phyloP scores from a whole-genome alignment of 2,888 invertebrate species.

The Nysson spinosus region DNA sequence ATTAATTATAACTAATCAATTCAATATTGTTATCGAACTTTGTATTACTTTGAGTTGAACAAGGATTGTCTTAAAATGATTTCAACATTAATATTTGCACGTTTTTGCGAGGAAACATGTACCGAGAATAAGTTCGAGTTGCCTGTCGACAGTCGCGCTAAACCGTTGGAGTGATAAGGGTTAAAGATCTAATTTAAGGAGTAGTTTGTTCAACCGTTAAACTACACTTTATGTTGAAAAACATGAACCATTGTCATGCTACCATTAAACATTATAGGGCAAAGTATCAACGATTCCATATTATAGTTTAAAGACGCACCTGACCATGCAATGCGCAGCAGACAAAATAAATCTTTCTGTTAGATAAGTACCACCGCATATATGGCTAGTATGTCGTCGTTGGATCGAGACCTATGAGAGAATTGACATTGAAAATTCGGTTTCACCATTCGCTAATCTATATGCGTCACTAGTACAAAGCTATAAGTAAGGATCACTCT shows the following conservation, averaged over 20 bases:
- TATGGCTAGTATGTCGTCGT: slow-evolving; percentile 58
- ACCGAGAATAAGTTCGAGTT: too few relatives aligned
- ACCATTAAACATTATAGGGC: slow-evolving; percentile 44
- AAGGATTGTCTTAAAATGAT: too few relatives aligned
- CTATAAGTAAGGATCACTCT: slow-evolving; percentile 22
- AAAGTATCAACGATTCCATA: slow-evolving; percentile 18
- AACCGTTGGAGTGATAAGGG: too few relatives aligned
- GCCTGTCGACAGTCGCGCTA: too few relatives aligned
- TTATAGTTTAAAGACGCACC: slow-evolving; percentile 58
- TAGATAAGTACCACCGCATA: slow-evolving; percentile 70
- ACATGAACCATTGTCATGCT: slow-evolving; percentile 8
- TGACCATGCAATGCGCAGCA: slow-evolving; percentile 72
- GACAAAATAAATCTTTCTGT: slow-evolving; percentile 66
- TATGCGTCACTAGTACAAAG: slow-evolving; percentile 22
- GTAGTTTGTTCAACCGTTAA: too few relatives aligned
- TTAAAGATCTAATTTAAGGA: too few relatives aligned
- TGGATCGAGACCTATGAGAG: slow-evolving; percentile 61
- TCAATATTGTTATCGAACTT: too few relatives aligned
- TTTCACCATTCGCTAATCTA: slow-evolving; percentile 48
- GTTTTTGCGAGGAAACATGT: too few relatives aligned
- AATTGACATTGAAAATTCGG: slow-evolving; percentile 61
- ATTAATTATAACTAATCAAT: too few relatives aligned
- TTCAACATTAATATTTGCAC: too few relatives aligned
- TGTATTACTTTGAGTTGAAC: too few relatives aligned
- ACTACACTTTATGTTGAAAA: too few relatives aligned